phyloP scores from a whole-genome alignment of 2,113 vertebrate species.

The Heteronetta atricapilla region DNA sequence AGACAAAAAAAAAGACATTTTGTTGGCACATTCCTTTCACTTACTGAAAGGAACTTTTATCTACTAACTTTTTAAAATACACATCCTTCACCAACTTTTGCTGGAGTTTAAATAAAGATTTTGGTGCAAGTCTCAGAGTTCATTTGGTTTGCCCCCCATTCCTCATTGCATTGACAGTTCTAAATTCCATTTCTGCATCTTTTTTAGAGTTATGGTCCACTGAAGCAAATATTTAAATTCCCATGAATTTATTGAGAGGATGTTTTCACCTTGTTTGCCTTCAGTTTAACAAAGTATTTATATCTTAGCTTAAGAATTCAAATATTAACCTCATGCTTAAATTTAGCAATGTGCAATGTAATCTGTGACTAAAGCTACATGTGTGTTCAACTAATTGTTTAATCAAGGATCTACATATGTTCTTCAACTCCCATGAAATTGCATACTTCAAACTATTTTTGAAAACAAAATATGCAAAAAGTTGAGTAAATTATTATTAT shows the following conservation, averaged over 20 bases:
- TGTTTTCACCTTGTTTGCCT: background rate
- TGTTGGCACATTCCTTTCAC: constrained; percentile 41
- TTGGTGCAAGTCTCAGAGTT: background rate
- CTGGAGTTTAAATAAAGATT: constrained; percentile 4
- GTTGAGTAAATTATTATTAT: background rate
- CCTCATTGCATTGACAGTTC: background rate
- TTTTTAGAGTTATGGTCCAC: background rate
- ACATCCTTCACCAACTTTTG: constrained; percentile 23
- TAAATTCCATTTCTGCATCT: background rate
- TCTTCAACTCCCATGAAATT: background rate
- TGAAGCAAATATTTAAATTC: background rate
- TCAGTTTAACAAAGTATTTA: background rate
- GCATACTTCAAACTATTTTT: background rate
- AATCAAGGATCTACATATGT: background rate
- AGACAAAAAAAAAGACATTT: constrained; percentile 48
- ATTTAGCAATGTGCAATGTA: background rate
- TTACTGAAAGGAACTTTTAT: constrained; percentile 44
- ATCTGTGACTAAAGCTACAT: background rate
- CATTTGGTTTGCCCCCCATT: background rate
- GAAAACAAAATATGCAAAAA: background rate
- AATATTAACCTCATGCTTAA: background rate
- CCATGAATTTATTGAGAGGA: background rate
- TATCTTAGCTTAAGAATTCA: background rate
- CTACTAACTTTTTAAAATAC: constrained; percentile 32
- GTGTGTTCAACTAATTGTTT: background rate